phyloP scores from a whole-genome alignment of 1,140 invertebrate genomes.

The Telenomus remus region DNA sequence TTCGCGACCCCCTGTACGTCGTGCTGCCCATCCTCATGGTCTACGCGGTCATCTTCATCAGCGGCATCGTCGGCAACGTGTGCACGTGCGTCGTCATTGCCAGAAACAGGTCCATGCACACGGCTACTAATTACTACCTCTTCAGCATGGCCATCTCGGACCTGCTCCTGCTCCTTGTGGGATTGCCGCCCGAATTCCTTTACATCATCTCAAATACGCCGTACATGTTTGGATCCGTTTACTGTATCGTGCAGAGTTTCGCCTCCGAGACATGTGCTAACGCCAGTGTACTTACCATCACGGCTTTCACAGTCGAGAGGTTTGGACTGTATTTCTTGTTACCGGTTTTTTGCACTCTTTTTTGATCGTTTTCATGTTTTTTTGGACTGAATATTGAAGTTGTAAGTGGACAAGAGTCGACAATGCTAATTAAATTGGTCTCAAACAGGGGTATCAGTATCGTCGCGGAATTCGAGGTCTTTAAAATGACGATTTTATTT shows the following conservation, averaged over 20 bases:
- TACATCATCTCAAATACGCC: constrained; percentile 91
- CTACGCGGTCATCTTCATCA: constrained; percentile 89
- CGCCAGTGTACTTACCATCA: constrained; percentile 94
- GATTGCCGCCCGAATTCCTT: constrained; percentile 89
- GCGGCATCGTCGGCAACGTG: constrained; percentile 92
- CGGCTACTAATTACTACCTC: constrained; percentile 94
- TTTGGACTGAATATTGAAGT: not conserved
- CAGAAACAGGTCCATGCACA: constrained; percentile 94
- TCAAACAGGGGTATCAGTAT: too few species aligned
- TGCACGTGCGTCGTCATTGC: constrained; percentile 95
- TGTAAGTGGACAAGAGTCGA: too few species aligned
- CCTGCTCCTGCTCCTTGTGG: constrained; percentile 87
- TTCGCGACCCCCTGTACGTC: constrained; percentile 82
- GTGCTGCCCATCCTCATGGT: constrained; percentile 90
- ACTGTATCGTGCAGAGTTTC: constrained; percentile 89
- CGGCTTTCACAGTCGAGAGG: constrained; percentile 93
- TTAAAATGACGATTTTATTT: too few species aligned
- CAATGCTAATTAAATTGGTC: too few species aligned
- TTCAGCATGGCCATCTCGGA: constrained; percentile 96
- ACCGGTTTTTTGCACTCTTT: too few species aligned
- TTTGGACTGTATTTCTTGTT: constrained; percentile 24
- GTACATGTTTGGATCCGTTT: constrained; percentile 89
- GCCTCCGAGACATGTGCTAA: constrained; percentile 93
- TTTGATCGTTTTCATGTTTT: too few species aligned
- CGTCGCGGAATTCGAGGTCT: too few species aligned